Percentiles rank a stretch among this genome's conserved stretches.
phyloP scores from a whole-genome alignment of 2,888 invertebrate species.

The Formica aserva region DNA sequence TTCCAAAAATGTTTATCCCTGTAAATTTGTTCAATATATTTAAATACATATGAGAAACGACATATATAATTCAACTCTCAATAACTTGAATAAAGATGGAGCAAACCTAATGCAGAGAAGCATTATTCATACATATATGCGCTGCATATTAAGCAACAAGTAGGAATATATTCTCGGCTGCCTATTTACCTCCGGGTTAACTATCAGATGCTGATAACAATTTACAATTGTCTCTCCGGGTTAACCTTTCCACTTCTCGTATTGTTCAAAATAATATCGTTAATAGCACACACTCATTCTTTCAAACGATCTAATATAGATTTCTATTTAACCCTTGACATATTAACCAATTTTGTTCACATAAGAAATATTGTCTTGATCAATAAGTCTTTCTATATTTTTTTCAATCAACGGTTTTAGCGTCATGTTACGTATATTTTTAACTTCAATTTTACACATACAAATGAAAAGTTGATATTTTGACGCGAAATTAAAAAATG shows the following conservation, averaged over 20 bases:
- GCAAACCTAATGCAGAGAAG: neutral
- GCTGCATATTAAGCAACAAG: constrained; percentile 34
- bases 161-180: constrained; percentile 23
- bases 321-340: neutral
- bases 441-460: neutral
- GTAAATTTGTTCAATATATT: neutral
- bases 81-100: constrained; percentile 26
- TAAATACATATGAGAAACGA: neutral
- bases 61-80: neutral
- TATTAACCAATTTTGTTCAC: neutral
- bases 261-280: neutral
- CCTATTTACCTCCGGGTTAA: constrained; percentile 35
- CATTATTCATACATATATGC: neutral
- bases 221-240: neutral
- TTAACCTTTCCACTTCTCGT: constrained; percentile 20
- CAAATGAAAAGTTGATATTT: neutral
- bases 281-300: neutral
- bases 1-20: neutral
- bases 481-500: neutral
- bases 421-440: neutral
- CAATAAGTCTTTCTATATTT: neutral
- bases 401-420: neutral
- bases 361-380: neutral
- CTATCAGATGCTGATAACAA: constrained; percentile 10
- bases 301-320: neutral